Base-by-base conservation (phyloP, 2,113 vertebrate species). In the Anarrhichthys ocellatus region DNA sequence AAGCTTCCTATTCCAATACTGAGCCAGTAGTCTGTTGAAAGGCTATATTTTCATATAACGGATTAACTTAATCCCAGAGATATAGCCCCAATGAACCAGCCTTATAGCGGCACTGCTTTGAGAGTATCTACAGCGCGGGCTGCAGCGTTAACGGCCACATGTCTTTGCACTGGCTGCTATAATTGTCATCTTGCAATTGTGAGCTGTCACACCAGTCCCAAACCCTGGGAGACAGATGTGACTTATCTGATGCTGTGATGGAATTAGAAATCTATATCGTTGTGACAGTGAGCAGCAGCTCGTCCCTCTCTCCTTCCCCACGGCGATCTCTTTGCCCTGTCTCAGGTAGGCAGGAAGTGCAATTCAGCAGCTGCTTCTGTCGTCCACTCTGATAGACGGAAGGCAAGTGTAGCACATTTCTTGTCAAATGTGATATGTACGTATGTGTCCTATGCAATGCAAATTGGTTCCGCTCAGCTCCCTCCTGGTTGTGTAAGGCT, bases 31-130 rank as follows among this genome's bases (percentile, higher is more conserved):
- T 80, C 67, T 74, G 76, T 81, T 90, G 64, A 87, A 83, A 87
- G 54, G 81, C 69, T 87, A 74, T 80, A 82, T 88, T 90, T 93
- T 81, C 81, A 80, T 91, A 81, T 84, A 62, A 66, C 74, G 3
- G 89, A 87, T 92, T 91, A 91, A 74, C 36, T 56, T 90, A 93
- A 92, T 93, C 91, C 73, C 64, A 40, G 46, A 73, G 76, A 90
- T 90, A 78, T 81, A 76, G 73, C 58, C 81, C 64, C 76, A 82
- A 3, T 81, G 85, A 83, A 75, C 78, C 72, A 42, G 63, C 73
- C 61, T 75, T 77, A 87, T 85, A 73, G 85, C 73, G 42, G 77
- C 80, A 77, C 54, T 38, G 36, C 72, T 91, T 72, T 83, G 48
- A 74, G 38, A 72, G n/a, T 80, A 77, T 83, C 89, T 77, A 48